A percentile compares a stretch with the other conserved stretches of the same genome.
phyloP scores from a whole-genome alignment of 2,888 invertebrate species.

The Andrena chrysosceles region DNA sequence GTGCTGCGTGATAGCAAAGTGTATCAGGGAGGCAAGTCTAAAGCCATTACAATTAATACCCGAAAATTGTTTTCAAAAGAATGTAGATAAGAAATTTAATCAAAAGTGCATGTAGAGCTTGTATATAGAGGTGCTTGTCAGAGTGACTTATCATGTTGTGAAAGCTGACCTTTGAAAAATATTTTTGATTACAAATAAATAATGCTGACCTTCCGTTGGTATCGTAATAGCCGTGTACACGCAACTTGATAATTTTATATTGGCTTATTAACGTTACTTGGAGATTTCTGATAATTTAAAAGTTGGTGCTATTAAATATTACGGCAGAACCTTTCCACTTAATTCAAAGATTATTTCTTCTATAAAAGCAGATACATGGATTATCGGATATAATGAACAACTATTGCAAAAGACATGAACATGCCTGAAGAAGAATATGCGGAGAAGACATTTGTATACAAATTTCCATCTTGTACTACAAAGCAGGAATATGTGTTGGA shows the following conservation, averaged over 20 bases:
- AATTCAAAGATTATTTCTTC: background rate
- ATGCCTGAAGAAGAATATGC: conserved; percentile 77
- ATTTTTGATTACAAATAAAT: conserved; percentile 45
- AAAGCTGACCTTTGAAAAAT: conserved; percentile 65
- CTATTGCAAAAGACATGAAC: conserved; percentile 60
- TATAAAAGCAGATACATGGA: conserved; percentile 21
- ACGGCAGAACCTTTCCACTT: background rate
- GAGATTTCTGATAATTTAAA: conserved; percentile 7
- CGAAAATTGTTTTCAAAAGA: conserved; percentile 60
- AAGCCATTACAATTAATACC: conserved; percentile 58
- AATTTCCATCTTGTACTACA: conserved; percentile 87
- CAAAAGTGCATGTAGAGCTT: conserved; percentile 51
- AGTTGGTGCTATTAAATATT: background rate
- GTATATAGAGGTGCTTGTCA: conserved; percentile 47
- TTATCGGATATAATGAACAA: conserved; percentile 45
- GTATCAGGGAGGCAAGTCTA: conserved; percentile 30
- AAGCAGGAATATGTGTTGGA: conserved; percentile 86
- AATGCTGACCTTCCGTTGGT: conserved; percentile 36
- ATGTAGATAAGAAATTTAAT: conserved; percentile 55
- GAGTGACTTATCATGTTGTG: conserved; percentile 57
- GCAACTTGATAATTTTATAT: conserved; percentile 12
- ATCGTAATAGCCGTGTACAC: conserved; percentile 34
- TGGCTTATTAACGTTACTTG: conserved; percentile 5
- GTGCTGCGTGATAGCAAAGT: conserved; percentile 9
- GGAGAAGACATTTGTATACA: conserved; percentile 84